Base-by-base conservation (phyloP, 2,888 invertebrate species). In the Brachypalpus laphriformis region DNA sequence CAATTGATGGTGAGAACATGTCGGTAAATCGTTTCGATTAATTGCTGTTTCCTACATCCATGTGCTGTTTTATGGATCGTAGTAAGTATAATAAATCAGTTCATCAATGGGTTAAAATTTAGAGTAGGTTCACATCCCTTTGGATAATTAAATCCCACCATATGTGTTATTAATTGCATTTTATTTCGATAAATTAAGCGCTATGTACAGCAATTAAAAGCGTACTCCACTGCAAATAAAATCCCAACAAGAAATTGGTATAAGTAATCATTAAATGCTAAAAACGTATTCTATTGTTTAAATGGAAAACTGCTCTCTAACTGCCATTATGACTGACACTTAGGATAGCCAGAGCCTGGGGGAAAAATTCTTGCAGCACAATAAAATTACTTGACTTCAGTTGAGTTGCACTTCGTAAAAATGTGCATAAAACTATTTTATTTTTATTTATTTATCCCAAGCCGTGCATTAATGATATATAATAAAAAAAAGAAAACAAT, bases 381-480 rank as follows among this genome's bases (percentile, higher is more conserved):
- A 63, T 65, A 45, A 57, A 65, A 45, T 31, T 34, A 45, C 45
- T 40, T 18, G 9, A 47, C 14, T 28, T 5, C 42, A 31, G 14
- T 49, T 14, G 20, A 40, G 25, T 51, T 49, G 16, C 25, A 56
- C n/a, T 51, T 20, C 51, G 14, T 40, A 16, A 51, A 49, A 66
- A 51, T 56, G 51, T 45, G 37, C 25, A 49, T 8, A 2, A 31
- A 77, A 56, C 45, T 37, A 54, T 51, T 71, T 76, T 65, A 45
- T 82, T 51, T 71, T 76, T 65, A 45, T 82, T 61, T 72, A 77
- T 72, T 68, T 72, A 72, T 72, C 65, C 63, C 57, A 56, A 59
- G 47, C 37, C 37, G 49, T 16, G 25, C 34, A 74, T 74, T 63
- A 83, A 83, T 65, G 78, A 47, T 66, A 45, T 31, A 40, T 20